phyloP scores from a whole-genome alignment of 1,140 invertebrate genomes.

The Xylocopa sonorina region DNA sequence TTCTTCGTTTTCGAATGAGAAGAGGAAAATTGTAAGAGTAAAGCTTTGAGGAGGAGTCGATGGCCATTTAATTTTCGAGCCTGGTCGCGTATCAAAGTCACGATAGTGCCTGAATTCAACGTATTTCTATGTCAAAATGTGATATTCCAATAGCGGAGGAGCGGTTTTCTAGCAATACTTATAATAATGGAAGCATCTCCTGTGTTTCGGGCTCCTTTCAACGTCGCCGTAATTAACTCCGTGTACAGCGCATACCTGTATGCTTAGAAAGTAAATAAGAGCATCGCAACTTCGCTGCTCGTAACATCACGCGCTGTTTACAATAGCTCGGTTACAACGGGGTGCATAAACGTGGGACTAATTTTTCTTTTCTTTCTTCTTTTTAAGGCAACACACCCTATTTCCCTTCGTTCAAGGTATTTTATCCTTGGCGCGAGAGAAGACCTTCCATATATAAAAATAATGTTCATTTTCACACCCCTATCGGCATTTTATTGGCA shows the following conservation, averaged over 20 bases:
- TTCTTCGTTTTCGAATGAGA: not conserved
- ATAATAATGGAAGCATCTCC: conserved; percentile 12
- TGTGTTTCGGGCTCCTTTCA: conserved; percentile 12
- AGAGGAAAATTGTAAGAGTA: not conserved
- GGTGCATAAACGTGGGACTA: conserved; percentile 12
- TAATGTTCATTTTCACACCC: not conserved
- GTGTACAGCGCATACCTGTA: not conserved
- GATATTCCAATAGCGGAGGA: not conserved
- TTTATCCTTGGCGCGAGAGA: not conserved
- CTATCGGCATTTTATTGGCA: not conserved
- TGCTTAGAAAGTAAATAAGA: conserved; percentile 36
- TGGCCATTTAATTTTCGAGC: not conserved
- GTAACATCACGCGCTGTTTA: conserved; percentile 31
- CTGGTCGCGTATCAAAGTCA: not conserved
- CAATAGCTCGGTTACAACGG: conserved; percentile 30
- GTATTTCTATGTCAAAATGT: not conserved
- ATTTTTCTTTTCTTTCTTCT: not conserved
- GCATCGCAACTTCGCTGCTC: conserved; percentile 17
- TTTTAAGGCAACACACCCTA: conserved; percentile 19
- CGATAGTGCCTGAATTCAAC: not conserved
- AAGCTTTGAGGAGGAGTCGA: not conserved
- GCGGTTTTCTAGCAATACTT: not conserved
- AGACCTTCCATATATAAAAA: not conserved
- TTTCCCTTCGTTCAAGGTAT: not conserved
- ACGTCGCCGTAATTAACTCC: conserved; percentile 32